Percentiles rank a stretch among this genome's conserved stretches.
Evolutionary conservation across 2,888 invertebrate genomes (phyloP).

Genomic region (Calephelis perditalis): DNA sequence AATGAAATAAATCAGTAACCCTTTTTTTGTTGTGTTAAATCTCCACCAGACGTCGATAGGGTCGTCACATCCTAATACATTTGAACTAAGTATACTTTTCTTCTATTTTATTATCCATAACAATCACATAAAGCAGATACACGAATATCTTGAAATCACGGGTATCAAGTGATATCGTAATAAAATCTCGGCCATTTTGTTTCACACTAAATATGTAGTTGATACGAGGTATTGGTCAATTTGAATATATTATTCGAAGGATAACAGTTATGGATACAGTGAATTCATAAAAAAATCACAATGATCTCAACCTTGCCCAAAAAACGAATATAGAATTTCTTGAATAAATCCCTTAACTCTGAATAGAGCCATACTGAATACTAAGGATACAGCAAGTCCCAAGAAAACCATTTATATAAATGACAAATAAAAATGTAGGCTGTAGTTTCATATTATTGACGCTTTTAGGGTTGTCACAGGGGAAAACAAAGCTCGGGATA

Average conservation of each 20-base stretch:
- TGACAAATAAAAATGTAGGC: slow-evolving; percentile 1
- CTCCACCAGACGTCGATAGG: too few species aligned
- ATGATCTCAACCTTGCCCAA: not conserved
- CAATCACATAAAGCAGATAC: too few species aligned
- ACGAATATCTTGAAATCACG: too few species aligned
- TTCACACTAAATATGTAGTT: not conserved
- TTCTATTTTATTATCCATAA: too few species aligned
- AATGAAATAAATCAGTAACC: too few species aligned
- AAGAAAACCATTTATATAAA: slow-evolving; percentile 8
- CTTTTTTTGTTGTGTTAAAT: too few species aligned
- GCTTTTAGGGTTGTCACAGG: not conserved
- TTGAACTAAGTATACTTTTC: too few species aligned
- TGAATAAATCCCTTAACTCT: slow-evolving; percentile 1
- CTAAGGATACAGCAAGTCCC: not conserved
- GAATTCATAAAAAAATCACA: slow-evolving; percentile 3
- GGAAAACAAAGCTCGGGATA: not conserved
- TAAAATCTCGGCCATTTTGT: not conserved
- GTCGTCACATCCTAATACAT: too few species aligned
- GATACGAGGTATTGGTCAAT: slow-evolving; percentile 5
- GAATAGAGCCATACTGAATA: not conserved
- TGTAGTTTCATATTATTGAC: not conserved
- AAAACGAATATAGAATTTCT: not conserved
- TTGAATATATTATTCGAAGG: slow-evolving; percentile 1
- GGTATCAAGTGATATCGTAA: not conserved
- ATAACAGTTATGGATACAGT: not conserved